These are phyloP conservation scores for Dicycla oo DNA, from an alignment of 2,888 invertebrate genomes.

Conservation along the genomic window DNA sequence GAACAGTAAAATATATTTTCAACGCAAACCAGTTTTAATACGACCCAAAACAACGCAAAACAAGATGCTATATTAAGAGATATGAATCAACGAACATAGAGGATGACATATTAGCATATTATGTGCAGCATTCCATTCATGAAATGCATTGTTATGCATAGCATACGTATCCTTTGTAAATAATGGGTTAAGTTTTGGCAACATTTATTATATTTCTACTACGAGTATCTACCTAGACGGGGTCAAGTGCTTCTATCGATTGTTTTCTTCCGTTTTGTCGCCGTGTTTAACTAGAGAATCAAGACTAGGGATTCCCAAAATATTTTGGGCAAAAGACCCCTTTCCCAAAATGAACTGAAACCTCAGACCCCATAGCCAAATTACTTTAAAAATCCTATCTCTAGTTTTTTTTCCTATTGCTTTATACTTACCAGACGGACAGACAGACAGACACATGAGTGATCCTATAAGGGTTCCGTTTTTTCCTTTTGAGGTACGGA, in stretches of 20 bases:
- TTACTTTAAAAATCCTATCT: too few relatives aligned
- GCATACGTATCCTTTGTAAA: slow-evolving; percentile 28
- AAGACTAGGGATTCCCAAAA: too few relatives aligned
- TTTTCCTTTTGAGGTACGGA: too few relatives aligned
- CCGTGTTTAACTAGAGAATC: too few relatives aligned
- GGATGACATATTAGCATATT: slow-evolving; percentile 50
- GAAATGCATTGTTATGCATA: slow-evolving; percentile 54
- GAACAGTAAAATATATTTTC: neutral
- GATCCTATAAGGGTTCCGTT: too few relatives aligned
- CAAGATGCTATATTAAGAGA: slow-evolving; percentile 19
- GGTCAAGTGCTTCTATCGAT: slow-evolving; percentile 5
- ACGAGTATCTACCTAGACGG: too few relatives aligned
- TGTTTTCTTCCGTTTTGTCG: slow-evolving; percentile 11
- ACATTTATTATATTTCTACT: slow-evolving; percentile 20
- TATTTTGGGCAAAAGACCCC: too few relatives aligned
- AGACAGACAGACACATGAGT: too few relatives aligned
- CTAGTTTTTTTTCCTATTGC: too few relatives aligned
- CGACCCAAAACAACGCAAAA: slow-evolving; percentile 22
- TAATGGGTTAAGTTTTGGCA: slow-evolving; percentile 44
- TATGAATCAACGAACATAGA: slow-evolving; percentile 33
- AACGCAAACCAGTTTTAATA: neutral
- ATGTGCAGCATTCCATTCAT: slow-evolving; percentile 35
- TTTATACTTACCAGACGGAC: too few relatives aligned
- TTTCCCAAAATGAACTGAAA: too few relatives aligned
- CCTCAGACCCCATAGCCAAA: too few relatives aligned